Evolutionary conservation across 2,797 vertebrate genomes (phyloP), one percentile per base, ranked within the genome.

Genomic region (Decapterus maruadsi): DNA sequence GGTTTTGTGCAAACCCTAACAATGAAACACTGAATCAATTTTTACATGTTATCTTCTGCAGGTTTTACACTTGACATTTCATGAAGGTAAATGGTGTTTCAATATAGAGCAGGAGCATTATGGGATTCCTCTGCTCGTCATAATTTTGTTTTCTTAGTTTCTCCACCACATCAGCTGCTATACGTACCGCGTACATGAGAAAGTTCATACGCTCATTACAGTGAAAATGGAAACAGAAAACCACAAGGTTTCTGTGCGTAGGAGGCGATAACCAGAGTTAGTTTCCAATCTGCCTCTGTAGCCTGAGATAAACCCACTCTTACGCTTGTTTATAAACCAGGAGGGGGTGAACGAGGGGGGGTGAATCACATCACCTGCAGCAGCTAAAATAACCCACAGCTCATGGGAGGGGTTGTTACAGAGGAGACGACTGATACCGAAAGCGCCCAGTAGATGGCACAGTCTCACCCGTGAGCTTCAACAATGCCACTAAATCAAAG

Each of bases 381-480:
- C 70, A 82, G 72, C 69, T 81, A 38, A 77, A 80, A 82, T 73
- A 67, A 72, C 69, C 54, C 64, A 71, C 64, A 62, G 72, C 68
- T 83, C 61, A 67, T 14, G 50, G 68, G 48, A 78, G 55, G 55
- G 36, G 26, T 48, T 63, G 13, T 38, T 48, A 38, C 12, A 56
- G 36, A 61, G 62, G 48, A 77, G 14, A 50, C 8, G 11, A 53
- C 60, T 29, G 20, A 36, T 84, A 70, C 75, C 2, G 10, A 26
- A 1, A 0, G 45, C 8, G 13, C 58, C 90, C 94, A 93, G 88
- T 80, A 93, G 93, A 81, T 89, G 93, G 92, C 89, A 72, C 17
- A 76, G 62, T 85, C 66, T 74, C 77, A 73, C 71, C 51, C 6
- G 12, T 72, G 58, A 74, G 62, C 63, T 43, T 54, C 19, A 26